Evolutionary conservation across 2,797 vertebrate genomes (phyloP).

Genomic region (Gadopsis marmoratus): DNA sequence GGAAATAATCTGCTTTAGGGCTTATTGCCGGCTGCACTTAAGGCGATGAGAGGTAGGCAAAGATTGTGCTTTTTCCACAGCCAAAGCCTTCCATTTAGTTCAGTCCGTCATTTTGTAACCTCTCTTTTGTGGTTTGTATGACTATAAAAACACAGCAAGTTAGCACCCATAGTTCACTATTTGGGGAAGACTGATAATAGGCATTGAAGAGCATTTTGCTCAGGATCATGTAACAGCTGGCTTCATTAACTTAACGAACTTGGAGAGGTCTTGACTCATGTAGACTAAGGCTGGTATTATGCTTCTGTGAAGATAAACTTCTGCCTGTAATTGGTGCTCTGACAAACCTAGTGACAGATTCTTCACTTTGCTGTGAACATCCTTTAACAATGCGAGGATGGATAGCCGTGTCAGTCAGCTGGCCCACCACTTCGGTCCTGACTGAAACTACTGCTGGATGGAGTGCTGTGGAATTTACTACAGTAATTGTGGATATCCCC

Average conservation of each 20-base stretch:
- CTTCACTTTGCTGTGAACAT: background rate
- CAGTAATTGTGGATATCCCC: background rate
- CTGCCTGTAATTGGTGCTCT: constrained; percentile 2
- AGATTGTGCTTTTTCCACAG: constrained; percentile 11
- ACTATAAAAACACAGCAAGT: constrained; percentile 3
- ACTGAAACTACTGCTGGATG: background rate
- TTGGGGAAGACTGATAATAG: background rate
- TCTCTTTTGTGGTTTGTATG: constrained; percentile 5
- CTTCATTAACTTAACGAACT: background rate
- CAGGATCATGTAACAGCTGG: background rate
- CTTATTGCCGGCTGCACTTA: constrained; percentile 33
- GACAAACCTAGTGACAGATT: background rate
- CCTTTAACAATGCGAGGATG: constrained; percentile 4
- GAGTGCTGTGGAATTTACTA: background rate
- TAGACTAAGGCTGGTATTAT: background rate
- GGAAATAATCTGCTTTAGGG: constrained; percentile 46
- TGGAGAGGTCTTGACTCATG: background rate
- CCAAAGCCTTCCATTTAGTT: constrained; percentile 30
- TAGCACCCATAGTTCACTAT: background rate
- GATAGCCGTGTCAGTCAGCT: background rate
- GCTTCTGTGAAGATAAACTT: background rate
- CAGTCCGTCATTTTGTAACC: constrained; percentile 15
- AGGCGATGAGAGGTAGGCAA: constrained; percentile 31
- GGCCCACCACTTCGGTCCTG: background rate
- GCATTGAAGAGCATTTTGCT: constrained; percentile 1